Evolutionary conservation across 2,113 vertebrate species (phyloP), one percentile per base, ranked within the genome.

Genomic region (Mixornis gularis): DNA sequence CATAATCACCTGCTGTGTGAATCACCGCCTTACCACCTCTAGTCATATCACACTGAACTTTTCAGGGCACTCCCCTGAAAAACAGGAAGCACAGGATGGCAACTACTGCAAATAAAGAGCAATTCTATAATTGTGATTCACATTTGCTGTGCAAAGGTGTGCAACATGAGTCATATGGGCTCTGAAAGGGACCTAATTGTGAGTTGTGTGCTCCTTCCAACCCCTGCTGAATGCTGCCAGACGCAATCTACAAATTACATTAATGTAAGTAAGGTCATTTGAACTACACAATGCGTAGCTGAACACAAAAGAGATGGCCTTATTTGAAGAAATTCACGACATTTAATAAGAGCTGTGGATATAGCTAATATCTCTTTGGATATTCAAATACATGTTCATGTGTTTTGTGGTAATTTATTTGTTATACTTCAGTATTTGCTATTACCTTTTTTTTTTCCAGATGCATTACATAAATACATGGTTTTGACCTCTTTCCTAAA

Each of bases 181-280:
- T 80, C 38, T 58, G 49, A 82, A 81, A 87, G 2, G 7, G 19
- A 93, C 70, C 14, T 51, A 55, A 66, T 36, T 51, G n/a, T 46
- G 56, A 53, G 30, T 19, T 51, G 24, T 18, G 38, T 25, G 27
- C 5, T 14, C 21, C 20, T 79, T 46, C 34, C 65, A 79, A 9
- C 1, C 17, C 55, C 30, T 38, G 27, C 22, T 20, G 5, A 91
- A 87, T 22, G 43, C 36, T 56, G 68, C 76, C 87, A 60, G 53
- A 66, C 94, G 51, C 22, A 63, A 68, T 64, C 29, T 79, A 46
- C 55, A 96, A 82, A 93, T 80, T 62, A 73, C 34, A 89, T 89
- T 85, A 81, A 74, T 1, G 7, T 78, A 52, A 48, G 34, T 43
- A 93, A 90, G 48, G 59, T 85, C 46, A 81, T 72, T 24, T 89